phyloP scores from a whole-genome alignment of 2,797 vertebrate genomes.

The Lagorchestes hirsutus region DNA sequence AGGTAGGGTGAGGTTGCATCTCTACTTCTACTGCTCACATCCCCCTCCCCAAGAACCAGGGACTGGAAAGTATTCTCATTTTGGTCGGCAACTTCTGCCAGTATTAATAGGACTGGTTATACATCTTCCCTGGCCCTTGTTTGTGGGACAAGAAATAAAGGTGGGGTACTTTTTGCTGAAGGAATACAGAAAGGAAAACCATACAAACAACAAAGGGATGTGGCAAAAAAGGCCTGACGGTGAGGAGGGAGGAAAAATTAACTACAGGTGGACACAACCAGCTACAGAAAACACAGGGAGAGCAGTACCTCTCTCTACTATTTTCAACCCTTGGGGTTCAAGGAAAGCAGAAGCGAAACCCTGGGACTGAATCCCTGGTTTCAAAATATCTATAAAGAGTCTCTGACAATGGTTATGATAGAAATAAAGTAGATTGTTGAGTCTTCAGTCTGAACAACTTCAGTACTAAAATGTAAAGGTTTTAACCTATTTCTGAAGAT shows the following conservation, averaged over 20 bases:
- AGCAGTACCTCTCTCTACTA: not conserved
- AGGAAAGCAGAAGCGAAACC: not conserved
- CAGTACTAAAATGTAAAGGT: slow-evolving; percentile 65
- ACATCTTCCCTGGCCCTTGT: not conserved
- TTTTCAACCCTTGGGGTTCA: not conserved
- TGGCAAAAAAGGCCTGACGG: slow-evolving; percentile 37
- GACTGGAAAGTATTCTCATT: not conserved
- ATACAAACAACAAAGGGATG: slow-evolving; percentile 6
- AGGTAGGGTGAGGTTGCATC: not conserved
- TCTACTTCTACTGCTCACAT: not conserved
- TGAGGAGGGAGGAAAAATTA: slow-evolving; percentile 10
- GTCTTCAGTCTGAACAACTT: slow-evolving; percentile 77
- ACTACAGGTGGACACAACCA: not conserved
- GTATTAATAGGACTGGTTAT: not conserved
- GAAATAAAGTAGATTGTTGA: slow-evolving; percentile 68
- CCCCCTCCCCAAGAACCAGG: not conserved
- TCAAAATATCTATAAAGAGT: slow-evolving; percentile 50
- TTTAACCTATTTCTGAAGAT: slow-evolving; percentile 66
- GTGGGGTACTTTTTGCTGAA: slow-evolving; percentile 22
- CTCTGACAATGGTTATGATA: slow-evolving; percentile 67
- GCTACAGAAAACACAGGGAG: not conserved
- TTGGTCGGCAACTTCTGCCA: slow-evolving; percentile 1
- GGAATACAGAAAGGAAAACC: slow-evolving; percentile 27
- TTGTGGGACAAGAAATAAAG: slow-evolving; percentile 17
- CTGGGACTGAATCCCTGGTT: not conserved